Base-by-base conservation (phyloP, 1,140 invertebrate genomes). In the Drosophila navojoa region DNA sequence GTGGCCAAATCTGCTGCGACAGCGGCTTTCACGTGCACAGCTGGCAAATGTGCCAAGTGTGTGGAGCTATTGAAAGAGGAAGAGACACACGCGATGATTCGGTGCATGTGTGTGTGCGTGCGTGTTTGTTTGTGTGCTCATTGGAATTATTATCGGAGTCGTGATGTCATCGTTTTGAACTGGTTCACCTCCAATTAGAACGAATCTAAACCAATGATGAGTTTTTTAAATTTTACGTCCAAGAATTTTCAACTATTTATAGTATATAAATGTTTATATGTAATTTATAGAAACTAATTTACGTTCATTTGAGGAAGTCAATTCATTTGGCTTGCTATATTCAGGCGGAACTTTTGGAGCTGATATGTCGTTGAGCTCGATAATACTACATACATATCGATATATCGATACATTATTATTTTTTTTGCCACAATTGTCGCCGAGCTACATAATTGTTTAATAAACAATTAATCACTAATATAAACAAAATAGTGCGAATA, bases 381-480 rank as follows among this genome's bases (percentile, higher is more conserved):
- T 71, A 66, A 13, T 13, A 16, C 16, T 15, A 16, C 22, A 2
- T 5, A 3, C 6, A n/a, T 40, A 60, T 77, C 66, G 62, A 76
- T 76, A 47, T 76, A 79, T 79, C 76, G 76, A 76, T 64, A 76
- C 5, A 60, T 60, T 22, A 38, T 11, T 35, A n/a, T 62, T 52
- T 69, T 69, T 63, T 64, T 59, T 60, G 44, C 49, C 61, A 62
- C 63, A 63, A 55, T 55, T 73, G 60, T 79, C 64, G 63, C 63
- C 54, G 61, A 70, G 71, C 79, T 81, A 78, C 66, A 86, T 85
- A 85, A 85, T 86, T 86, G 82, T 81, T 87, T 81, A 78, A 81
- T 87, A 86, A 85, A 85, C 81, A 85, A 86, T 86, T 87, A 86
- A 85, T 85, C 82, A 86, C 81, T 71, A 81, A 86, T 86, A 86